Evolutionary conservation across 2,113 vertebrate genomes (phyloP).

Genomic region (Phaethon lepturus): DNA sequence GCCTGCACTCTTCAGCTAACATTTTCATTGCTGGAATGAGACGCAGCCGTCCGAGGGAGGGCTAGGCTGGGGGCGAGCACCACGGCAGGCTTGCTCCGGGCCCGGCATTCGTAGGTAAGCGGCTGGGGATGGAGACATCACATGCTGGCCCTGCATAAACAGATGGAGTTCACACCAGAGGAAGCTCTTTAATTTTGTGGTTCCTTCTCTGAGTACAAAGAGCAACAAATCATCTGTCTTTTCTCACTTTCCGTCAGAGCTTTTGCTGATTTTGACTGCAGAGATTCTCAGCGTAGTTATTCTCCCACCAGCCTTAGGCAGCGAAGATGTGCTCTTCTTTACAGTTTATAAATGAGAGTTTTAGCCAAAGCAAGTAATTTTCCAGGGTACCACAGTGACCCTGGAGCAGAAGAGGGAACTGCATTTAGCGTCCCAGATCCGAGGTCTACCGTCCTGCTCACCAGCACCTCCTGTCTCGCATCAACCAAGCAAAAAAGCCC

Average conservation of each 20-base stretch:
- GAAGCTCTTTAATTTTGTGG: background rate
- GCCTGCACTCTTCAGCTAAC: background rate
- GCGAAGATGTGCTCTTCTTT: background rate
- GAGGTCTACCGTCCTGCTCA: background rate
- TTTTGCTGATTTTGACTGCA: background rate
- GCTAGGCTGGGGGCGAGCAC: background rate
- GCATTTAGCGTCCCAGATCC: background rate
- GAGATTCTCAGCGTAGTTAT: background rate
- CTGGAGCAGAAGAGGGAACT: background rate
- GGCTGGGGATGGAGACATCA: background rate
- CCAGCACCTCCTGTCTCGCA: background rate
- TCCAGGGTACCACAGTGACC: background rate
- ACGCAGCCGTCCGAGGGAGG: background rate
- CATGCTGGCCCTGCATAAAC: background rate
- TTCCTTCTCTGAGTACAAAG: background rate
- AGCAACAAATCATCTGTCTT: background rate
- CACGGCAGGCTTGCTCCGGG: background rate
- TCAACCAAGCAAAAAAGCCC: accelerated
- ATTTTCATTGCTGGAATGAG: background rate
- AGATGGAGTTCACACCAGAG: background rate
- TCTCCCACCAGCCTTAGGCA: background rate
- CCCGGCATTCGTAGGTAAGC: background rate
- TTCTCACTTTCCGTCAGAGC: background rate
- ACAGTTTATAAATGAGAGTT: background rate
- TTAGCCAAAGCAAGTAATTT: background rate